Evolutionary conservation across 1,140 invertebrate species (phyloP).

Genomic region (Brachionus paranguensis): DNA sequence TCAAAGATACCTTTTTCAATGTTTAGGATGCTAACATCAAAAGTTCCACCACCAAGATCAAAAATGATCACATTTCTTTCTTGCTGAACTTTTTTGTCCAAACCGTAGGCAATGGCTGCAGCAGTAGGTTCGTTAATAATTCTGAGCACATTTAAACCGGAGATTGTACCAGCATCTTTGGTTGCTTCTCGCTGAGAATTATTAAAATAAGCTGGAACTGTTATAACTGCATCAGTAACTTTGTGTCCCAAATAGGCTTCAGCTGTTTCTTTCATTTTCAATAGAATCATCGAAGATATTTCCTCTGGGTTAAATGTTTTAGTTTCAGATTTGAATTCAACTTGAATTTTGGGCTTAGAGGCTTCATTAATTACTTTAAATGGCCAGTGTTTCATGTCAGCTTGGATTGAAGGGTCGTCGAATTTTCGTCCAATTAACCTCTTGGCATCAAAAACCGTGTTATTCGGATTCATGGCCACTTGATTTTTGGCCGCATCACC

Average conservation of each 20-base stretch:
- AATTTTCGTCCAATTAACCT: constrained; percentile 69
- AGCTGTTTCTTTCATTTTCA: constrained; percentile 83
- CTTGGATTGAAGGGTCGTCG: constrained; percentile 66
- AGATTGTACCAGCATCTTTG: constrained; percentile 58
- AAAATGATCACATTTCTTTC: constrained; percentile 65
- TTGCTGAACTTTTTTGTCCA: constrained; percentile 55
- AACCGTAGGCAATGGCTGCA: constrained; percentile 57
- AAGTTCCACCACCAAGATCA: constrained; percentile 93
- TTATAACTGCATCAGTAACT: constrained; percentile 41
- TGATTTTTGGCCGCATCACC: constrained; percentile 69
- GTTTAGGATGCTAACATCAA: constrained; percentile 89
- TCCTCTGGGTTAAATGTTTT: constrained; percentile 87
- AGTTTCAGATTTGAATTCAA: constrained; percentile 76
- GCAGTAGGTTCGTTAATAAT: constrained; percentile 58
- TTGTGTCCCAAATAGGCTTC: constrained; percentile 79
- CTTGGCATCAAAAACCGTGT: constrained; percentile 87
- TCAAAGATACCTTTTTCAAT: constrained; percentile 90
- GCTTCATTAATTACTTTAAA: constrained; percentile 76
- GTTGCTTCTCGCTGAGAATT: constrained; percentile 59
- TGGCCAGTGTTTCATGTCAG: constrained; percentile 62
- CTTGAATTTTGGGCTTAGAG: constrained; percentile 74
- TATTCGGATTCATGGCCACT: constrained; percentile 77
- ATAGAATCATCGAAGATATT: constrained; percentile 79
- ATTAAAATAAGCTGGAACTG: constrained; percentile 58
- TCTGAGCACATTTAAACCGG: constrained; percentile 59